Percentiles rank a stretch among this genome's conserved stretches.
phyloP scores from a whole-genome alignment of 1,140 invertebrate species.

The Drosophila persimilis region DNA sequence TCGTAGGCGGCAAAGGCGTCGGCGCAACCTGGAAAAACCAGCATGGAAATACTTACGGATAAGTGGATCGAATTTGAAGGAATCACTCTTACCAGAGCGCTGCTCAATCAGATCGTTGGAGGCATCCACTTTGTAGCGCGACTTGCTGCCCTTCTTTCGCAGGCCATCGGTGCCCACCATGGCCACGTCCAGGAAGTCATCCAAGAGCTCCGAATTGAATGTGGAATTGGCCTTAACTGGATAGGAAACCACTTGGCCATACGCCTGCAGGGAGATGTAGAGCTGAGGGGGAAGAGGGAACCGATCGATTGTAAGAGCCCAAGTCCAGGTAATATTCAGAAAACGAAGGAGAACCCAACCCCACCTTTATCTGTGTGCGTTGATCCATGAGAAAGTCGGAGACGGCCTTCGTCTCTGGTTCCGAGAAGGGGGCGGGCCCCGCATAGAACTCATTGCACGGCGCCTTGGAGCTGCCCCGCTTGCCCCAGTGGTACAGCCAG shows the following conservation, averaged over 20 bases:
- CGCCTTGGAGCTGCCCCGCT: constrained; percentile 89
- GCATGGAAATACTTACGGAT: neutral
- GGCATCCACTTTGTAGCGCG: constrained; percentile 78
- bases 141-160: constrained; percentile 72
- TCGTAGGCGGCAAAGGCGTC: constrained; percentile 89
- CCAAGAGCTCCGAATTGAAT: constrained; percentile 69
- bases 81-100: constrained; percentile 58
- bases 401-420: constrained; percentile 90
- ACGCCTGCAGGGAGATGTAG: constrained; percentile 92
- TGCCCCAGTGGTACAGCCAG: constrained; percentile 88
- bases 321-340: no score
- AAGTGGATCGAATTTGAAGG: neutral
- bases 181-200: constrained; percentile 79
- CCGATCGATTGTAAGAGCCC: no score
- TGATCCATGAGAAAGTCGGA: constrained; percentile 86
- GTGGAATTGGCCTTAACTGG: constrained; percentile 83
- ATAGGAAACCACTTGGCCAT: constrained; percentile 89
- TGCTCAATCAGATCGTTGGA: constrained; percentile 77
- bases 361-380: constrained; percentile 86
- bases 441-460: constrained; percentile 92
- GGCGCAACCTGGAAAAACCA: constrained; percentile 85
- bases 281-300: constrained; percentile 81
- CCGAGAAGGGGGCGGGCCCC: constrained; percentile 91
- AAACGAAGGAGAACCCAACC: neutral
- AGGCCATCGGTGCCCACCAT: constrained; percentile 79